Evolutionary conservation across 2,113 vertebrate genomes (phyloP).

Genomic region (Epinephelus lanceolatus): DNA sequence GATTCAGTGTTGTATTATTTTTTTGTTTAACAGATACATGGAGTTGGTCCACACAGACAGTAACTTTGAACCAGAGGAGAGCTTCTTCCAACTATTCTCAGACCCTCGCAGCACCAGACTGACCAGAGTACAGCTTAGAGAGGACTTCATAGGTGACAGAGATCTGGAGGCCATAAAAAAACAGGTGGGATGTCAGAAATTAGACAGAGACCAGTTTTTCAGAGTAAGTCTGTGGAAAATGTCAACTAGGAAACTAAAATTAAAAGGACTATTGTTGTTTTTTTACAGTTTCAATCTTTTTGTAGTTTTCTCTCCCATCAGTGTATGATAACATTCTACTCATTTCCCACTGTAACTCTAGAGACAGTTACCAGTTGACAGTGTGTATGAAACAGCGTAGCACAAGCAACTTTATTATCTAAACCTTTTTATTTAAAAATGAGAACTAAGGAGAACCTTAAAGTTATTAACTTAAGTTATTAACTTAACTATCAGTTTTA

Average conservation of each 20-base stretch:
- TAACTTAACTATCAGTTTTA: too few species aligned
- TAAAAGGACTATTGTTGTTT: too few species aligned
- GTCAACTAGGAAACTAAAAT: background rate
- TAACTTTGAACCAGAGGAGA: constrained; percentile 92
- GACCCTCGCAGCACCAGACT: constrained; percentile 95
- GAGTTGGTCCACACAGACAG: constrained; percentile 95
- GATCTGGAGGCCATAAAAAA: constrained; percentile 95
- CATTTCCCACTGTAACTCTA: background rate
- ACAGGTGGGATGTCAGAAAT: constrained; percentile 85
- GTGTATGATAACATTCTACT: too few species aligned
- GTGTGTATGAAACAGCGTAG: background rate
- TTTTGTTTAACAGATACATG: constrained; percentile 87
- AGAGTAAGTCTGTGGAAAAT: background rate
- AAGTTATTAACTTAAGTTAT: too few species aligned
- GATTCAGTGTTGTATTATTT: background rate
- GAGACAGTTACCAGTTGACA: background rate
- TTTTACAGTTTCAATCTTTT: background rate
- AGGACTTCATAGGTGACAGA: constrained; percentile 92
- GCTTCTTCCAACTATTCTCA: constrained; percentile 96
- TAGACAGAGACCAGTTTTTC: background rate
- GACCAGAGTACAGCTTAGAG: constrained; percentile 92
- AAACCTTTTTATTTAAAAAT: too few species aligned
- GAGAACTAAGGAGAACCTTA: too few species aligned
- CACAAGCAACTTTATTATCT: too few species aligned
- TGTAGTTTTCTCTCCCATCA: background rate